Conservation (phyloP, 2,888 invertebrate species). For the Neoaliturus tenellus region DNA sequence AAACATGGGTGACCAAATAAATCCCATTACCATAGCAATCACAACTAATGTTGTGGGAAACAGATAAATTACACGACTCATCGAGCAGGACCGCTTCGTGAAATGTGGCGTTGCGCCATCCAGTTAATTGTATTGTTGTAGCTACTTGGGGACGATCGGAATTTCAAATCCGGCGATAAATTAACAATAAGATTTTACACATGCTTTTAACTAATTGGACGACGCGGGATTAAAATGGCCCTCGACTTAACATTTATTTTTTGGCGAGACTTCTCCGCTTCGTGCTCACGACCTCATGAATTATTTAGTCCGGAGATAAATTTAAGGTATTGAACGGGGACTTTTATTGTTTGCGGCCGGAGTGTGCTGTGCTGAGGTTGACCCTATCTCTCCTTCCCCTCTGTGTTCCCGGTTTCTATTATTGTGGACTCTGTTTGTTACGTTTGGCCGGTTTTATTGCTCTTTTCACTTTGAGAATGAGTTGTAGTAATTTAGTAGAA, state of each 20-base stretch:
- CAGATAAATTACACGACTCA: constrained; percentile 7
- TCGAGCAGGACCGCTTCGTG: constrained; percentile 5
- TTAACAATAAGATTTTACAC: constrained; percentile 60
- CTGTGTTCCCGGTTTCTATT: not conserved
- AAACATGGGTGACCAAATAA: not conserved
- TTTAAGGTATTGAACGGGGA: constrained; percentile 50
- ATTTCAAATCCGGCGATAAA: constrained; percentile 61
- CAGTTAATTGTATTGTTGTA: constrained; percentile 44
- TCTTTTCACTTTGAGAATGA: constrained; percentile 24
- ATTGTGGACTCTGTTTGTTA: constrained; percentile 10
- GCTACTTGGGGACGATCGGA: constrained; percentile 54
- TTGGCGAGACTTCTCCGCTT: constrained; percentile 19
- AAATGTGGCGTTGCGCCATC: constrained; percentile 12
- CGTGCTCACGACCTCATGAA: constrained; percentile 38
- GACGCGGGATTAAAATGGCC: constrained; percentile 26
- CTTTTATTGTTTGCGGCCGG: constrained; percentile 29
- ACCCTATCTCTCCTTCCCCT: not conserved
- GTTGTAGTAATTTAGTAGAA: not conserved
- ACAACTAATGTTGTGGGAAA: constrained; percentile 6
- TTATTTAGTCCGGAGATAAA: constrained; percentile 51
- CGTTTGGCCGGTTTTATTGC: not conserved
- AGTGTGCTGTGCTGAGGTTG: not conserved
- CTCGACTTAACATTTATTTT: constrained; percentile 42
- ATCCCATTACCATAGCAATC: constrained; percentile 50
- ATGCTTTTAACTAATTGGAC: constrained; percentile 61